phyloP scores from a whole-genome alignment of 2,888 invertebrate species.

The Sicus ferrugineus region DNA sequence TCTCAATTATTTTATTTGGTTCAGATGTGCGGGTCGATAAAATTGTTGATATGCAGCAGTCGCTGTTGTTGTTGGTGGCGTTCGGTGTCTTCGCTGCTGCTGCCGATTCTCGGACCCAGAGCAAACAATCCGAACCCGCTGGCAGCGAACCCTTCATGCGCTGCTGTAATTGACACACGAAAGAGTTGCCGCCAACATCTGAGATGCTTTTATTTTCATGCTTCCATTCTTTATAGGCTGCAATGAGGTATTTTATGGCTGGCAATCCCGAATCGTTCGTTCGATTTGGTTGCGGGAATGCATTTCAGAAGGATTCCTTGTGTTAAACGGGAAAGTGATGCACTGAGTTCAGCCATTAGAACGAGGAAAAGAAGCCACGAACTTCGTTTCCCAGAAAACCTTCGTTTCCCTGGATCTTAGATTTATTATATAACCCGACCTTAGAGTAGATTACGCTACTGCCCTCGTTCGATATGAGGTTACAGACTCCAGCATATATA shows the following conservation, averaged over 20 bases:
- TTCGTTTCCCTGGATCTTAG: too few relatives aligned
- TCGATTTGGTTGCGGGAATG: too few relatives aligned
- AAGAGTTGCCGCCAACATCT: conserved; percentile 62
- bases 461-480: too few relatives aligned
- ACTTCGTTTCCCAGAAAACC: too few relatives aligned
- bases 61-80: conserved; percentile 37
- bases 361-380: background rate
- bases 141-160: conserved; percentile 33
- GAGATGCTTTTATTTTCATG: conserved; percentile 24
- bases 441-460: too few relatives aligned
- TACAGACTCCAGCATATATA: too few relatives aligned
- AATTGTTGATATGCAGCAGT: conserved; percentile 56
- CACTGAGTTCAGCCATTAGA: background rate
- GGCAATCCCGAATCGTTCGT: too few relatives aligned
- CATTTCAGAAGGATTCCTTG: background rate
- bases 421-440: too few relatives aligned
- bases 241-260: conserved; percentile 15
- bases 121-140: conserved; percentile 22
- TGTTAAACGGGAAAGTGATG: background rate
- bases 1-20: conserved; percentile 65
- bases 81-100: conserved; percentile 35
- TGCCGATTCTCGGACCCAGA: too few relatives aligned
- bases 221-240: conserved; percentile 21
- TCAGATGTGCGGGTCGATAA: conserved; percentile 63
- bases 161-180: conserved; percentile 63